These are phyloP conservation scores for Hyphantria cunea DNA, from an alignment of 1,140 invertebrate genomes.

Conservation along the genomic window DNA sequence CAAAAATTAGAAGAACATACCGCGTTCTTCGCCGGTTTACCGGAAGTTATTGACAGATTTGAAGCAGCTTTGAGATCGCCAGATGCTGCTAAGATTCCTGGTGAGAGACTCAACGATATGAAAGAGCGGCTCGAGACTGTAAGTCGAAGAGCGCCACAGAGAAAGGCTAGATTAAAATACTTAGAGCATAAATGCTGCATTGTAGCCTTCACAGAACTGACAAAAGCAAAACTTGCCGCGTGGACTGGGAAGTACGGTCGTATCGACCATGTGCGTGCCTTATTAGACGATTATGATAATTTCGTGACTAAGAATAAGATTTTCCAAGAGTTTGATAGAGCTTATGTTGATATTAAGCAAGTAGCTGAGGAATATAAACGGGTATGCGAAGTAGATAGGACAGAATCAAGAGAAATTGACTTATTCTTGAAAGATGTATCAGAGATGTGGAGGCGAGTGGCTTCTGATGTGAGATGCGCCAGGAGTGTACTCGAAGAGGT, in stretches of 20 bases:
- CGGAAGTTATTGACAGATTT: constrained; percentile 89
- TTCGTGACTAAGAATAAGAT: constrained; percentile 96
- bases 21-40: constrained; percentile 92
- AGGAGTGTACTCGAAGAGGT: constrained; percentile 95
- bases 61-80: constrained; percentile 84
- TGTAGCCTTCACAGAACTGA: constrained; percentile 93
- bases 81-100: constrained; percentile 85
- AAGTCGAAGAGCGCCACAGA: constrained; percentile 87
- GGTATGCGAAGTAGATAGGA: constrained; percentile 90
- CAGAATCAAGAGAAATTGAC: constrained; percentile 90
- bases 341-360: constrained; percentile 94
- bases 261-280: constrained; percentile 90
- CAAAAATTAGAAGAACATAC: constrained; percentile 95
- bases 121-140: constrained; percentile 88
- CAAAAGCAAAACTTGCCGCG: constrained; percentile 92
- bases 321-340: constrained; percentile 97
- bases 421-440: constrained; percentile 92
- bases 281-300: constrained; percentile 94
- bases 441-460: constrained; percentile 94
- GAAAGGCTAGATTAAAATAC: constrained; percentile 92
- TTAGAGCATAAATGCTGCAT: constrained; percentile 96
- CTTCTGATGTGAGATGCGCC: constrained; percentile 94
- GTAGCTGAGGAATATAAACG: constrained; percentile 95
- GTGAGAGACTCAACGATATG: constrained; percentile 91
- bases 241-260: constrained; percentile 95